These are phyloP conservation scores for Poeciliopsis infans DNA, from an alignment of 2,797 vertebrate species.

Conservation along the genomic window DNA sequence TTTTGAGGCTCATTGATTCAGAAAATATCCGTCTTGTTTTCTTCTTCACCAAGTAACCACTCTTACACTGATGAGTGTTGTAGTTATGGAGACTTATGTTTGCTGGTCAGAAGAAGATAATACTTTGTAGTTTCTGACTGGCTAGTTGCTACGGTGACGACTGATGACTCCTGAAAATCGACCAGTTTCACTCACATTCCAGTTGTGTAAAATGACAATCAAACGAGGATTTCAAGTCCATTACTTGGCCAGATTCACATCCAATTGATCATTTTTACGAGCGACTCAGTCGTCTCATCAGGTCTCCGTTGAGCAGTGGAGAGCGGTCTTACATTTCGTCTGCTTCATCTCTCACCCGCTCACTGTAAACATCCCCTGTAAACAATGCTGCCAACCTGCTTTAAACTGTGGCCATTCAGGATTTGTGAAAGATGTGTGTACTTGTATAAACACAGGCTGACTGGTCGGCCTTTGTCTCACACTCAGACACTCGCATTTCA, in stretches of 20 bases:
- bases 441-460: conserved; percentile 12
- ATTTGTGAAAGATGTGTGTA: too few relatives aligned
- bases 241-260: background rate
- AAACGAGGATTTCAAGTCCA: background rate
- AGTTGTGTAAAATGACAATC: background rate
- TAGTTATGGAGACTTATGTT: background rate
- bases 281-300: conserved; percentile 4
- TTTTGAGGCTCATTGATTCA: background rate
- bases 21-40: background rate
- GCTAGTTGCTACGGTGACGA: background rate
- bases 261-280: background rate
- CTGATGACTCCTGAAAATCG: background rate
- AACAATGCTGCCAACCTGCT: background rate
- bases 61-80: background rate
- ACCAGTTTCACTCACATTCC: background rate
- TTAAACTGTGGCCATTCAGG: too few relatives aligned
- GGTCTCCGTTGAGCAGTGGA: conserved; percentile 3
- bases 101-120: background rate
- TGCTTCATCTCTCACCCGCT: conserved; percentile 17
- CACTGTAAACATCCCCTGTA: conserved; percentile 4
- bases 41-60: background rate
- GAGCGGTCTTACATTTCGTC: background rate
- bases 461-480: conserved; percentile 14
- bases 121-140: background rate
- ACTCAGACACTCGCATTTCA: conserved; percentile 1